Evolutionary conservation across 2,888 invertebrate genomes (phyloP).

Genomic region (Drosophila silvestris): DNA sequence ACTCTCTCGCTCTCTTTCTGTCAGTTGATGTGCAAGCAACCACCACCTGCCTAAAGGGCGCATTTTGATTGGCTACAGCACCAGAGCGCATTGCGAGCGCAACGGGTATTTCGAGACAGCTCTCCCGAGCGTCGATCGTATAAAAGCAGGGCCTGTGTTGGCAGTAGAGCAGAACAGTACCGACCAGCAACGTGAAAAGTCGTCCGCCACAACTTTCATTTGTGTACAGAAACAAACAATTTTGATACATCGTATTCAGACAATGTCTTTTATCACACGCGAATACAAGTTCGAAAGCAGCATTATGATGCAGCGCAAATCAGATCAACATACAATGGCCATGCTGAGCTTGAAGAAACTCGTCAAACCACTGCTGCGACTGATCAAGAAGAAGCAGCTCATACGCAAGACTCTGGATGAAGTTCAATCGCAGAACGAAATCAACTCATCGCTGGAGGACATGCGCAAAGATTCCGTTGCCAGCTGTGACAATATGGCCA

Average conservation of each 20-base stretch:
- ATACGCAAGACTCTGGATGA: constrained; percentile 82
- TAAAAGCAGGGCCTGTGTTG: constrained; percentile 59
- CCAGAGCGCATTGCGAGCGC: constrained; percentile 25
- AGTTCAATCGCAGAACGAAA: constrained; percentile 81
- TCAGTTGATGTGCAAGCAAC: constrained; percentile 50
- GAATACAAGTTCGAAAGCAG: constrained; percentile 83
- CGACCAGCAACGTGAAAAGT: constrained; percentile 58
- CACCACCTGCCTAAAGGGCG: constrained; percentile 72
- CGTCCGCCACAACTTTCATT: constrained; percentile 23
- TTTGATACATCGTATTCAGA: constrained; percentile 19
- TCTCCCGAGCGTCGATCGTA: constrained; percentile 52
- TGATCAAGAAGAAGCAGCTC: constrained; percentile 83
- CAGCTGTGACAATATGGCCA: constrained; percentile 86
- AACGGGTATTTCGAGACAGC: constrained; percentile 17
- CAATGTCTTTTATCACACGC: constrained; percentile 82
- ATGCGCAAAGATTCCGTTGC: constrained; percentile 83
- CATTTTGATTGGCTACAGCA: constrained; percentile 58
- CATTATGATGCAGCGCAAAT: constrained; percentile 72
- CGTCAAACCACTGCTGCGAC: constrained; percentile 82
- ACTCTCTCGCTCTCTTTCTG: constrained; percentile 19
- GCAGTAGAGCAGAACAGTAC: constrained; percentile 65
- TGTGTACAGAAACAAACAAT: constrained; percentile 9
- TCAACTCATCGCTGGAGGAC: constrained; percentile 83
- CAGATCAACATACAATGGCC: constrained; percentile 83
- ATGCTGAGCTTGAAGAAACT: constrained; percentile 82